These are phyloP conservation scores for Conomelus anceps DNA, from an alignment of 2,888 invertebrate species.

Conservation along the genomic window DNA sequence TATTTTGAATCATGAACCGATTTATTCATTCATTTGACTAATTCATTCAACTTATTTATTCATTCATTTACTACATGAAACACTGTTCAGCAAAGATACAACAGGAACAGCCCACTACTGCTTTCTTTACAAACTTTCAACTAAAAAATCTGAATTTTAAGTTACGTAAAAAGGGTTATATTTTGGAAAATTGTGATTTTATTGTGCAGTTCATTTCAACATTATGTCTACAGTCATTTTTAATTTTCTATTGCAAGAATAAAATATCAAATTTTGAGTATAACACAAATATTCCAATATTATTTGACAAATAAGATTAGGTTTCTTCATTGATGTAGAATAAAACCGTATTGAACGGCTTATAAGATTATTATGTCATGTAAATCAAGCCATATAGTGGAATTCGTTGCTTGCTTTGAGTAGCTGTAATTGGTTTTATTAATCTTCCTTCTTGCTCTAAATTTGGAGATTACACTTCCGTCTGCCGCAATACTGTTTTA, in stretches of 20 bases:
- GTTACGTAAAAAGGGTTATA: too few species aligned
- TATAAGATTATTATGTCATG: neutral
- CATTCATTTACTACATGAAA: too few species aligned
- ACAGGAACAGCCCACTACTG: too few species aligned
- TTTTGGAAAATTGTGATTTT: too few species aligned
- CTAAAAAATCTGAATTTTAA: too few species aligned
- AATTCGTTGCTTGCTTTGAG: neutral
- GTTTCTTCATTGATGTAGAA: neutral
- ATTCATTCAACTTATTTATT: too few species aligned
- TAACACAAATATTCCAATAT: neutral
- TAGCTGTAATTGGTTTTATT: neutral
- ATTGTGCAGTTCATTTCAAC: too few species aligned
- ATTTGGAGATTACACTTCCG: neutral
- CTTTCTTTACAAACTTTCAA: too few species aligned
- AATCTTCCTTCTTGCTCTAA: neutral
- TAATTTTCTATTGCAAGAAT: neutral
- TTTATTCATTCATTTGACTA: too few species aligned
- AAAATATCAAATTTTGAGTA: neutral
- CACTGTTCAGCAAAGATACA: too few species aligned
- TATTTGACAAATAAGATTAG: neutral
- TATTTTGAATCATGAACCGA: too few species aligned
- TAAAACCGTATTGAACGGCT: neutral
- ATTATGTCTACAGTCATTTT: too few species aligned
- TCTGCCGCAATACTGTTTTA: neutral
- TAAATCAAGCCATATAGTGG: neutral